These are phyloP conservation scores for Alfaro cultratus DNA, from an alignment of 2,797 vertebrate species.

Conservation along the genomic window DNA sequence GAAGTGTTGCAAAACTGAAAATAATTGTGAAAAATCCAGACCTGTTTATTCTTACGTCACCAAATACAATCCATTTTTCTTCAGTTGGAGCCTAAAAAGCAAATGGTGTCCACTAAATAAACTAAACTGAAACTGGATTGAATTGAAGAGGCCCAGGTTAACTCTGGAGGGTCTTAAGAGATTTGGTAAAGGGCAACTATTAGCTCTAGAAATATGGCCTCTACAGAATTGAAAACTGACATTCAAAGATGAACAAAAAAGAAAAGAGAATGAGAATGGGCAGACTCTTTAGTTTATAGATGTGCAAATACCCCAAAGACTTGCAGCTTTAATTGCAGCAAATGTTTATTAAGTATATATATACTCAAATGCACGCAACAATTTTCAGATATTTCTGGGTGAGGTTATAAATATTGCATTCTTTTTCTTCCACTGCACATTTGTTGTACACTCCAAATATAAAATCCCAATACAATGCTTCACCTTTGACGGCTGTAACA, in stretches of 20 bases:
- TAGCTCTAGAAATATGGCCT: neutral
- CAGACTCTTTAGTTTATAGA: neutral
- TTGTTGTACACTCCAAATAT: neutral
- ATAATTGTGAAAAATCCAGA: neutral
- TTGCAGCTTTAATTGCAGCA: neutral
- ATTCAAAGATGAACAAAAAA: neutral
- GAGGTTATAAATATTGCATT: neutral
- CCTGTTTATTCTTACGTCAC: neutral
- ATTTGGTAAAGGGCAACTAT: neutral
- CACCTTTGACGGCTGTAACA: neutral
- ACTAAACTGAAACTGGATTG: neutral
- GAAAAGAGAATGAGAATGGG: neutral
- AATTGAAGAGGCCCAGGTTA: neutral
- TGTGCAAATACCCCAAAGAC: neutral
- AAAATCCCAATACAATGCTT: neutral
- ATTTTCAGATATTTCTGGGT: neutral
- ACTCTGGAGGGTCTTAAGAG: neutral
- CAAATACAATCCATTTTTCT: neutral
- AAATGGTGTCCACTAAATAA: neutral
- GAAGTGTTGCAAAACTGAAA: neutral
- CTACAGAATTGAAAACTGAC: neutral
- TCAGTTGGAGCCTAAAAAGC: neutral
- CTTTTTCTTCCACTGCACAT: neutral
- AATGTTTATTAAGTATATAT: neutral
- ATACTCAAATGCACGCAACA: neutral